These are phyloP conservation scores for Megaceryle torquata DNA, from an alignment of 2,113 vertebrate species.

Conservation along the genomic window DNA sequence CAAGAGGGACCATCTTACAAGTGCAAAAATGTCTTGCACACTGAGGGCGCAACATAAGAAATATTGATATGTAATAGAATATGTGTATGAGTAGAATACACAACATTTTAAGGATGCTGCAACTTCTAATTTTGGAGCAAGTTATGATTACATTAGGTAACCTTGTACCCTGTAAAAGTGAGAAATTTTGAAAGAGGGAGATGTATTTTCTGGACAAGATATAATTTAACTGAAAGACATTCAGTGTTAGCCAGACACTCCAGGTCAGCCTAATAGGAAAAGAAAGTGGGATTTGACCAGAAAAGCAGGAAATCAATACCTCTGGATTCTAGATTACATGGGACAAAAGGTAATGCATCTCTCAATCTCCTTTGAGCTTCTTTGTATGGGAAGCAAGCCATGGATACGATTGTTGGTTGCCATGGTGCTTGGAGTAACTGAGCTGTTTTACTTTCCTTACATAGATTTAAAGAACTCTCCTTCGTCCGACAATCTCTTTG, in stretches of 20 bases:
- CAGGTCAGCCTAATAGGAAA: neutral
- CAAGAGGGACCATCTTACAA: neutral
- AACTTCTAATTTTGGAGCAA: neutral
- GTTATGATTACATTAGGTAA: neutral
- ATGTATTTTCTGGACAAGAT: neutral
- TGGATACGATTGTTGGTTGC: neutral
- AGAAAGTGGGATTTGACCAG: neutral
- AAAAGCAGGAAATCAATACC: neutral
- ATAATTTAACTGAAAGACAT: neutral
- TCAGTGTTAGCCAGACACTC: neutral
- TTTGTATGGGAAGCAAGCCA: neutral
- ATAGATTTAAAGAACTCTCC: neutral
- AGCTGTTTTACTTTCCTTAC: neutral
- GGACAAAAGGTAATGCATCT: accelerated
- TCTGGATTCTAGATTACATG: neutral
- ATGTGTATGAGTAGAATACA: neutral
- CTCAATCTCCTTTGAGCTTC: neutral
- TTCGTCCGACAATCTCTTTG: neutral
- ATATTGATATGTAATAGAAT: neutral
- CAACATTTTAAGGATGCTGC: neutral
- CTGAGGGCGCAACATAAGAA: neutral
- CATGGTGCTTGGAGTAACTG: neutral
- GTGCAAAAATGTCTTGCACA: neutral
- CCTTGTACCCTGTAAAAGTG: neutral
- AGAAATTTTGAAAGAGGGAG: neutral